Percentiles rank a stretch among this genome's conserved stretches.
Evolutionary conservation across 2,888 invertebrate species (phyloP).

Genomic region (Apamea sordens): DNA sequence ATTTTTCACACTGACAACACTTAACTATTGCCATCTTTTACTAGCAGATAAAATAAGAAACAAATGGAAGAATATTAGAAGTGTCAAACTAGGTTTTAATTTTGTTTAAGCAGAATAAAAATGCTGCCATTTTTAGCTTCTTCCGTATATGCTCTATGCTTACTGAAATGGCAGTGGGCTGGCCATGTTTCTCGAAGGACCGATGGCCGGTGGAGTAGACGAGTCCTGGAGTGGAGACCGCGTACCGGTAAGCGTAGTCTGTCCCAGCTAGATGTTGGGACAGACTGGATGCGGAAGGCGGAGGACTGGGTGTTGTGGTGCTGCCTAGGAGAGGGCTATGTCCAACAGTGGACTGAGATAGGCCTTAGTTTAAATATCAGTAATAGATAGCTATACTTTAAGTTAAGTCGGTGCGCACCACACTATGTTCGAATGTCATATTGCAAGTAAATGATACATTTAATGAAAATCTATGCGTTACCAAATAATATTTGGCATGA

Average conservation of each 20-base stretch:
- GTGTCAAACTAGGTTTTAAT: background rate
- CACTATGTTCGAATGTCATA: constrained; percentile 9
- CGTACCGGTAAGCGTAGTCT: too few relatives aligned
- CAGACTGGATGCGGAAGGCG: too few relatives aligned
- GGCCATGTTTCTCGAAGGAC: too few relatives aligned
- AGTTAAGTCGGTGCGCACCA: background rate
- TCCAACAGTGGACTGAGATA: too few relatives aligned
- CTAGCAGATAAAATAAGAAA: background rate
- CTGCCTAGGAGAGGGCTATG: too few relatives aligned
- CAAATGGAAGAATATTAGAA: background rate
- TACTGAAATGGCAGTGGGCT: too few relatives aligned
- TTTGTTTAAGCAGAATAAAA: background rate
- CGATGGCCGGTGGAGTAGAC: too few relatives aligned
- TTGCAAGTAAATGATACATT: constrained; percentile 11
- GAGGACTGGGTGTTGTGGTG: too few relatives aligned
- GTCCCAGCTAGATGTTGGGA: too few relatives aligned
- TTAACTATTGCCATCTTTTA: background rate
- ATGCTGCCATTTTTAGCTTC: background rate
- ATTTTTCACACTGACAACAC: background rate
- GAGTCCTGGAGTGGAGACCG: too few relatives aligned
- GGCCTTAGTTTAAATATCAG: background rate
- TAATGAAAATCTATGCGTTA: constrained; percentile 44
- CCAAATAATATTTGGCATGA: constrained; percentile 57
- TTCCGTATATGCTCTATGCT: too few relatives aligned
- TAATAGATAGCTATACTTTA: background rate